Conservation (phyloP, 2,888 invertebrate genomes). For the Therioaphis trifolii region DNA sequence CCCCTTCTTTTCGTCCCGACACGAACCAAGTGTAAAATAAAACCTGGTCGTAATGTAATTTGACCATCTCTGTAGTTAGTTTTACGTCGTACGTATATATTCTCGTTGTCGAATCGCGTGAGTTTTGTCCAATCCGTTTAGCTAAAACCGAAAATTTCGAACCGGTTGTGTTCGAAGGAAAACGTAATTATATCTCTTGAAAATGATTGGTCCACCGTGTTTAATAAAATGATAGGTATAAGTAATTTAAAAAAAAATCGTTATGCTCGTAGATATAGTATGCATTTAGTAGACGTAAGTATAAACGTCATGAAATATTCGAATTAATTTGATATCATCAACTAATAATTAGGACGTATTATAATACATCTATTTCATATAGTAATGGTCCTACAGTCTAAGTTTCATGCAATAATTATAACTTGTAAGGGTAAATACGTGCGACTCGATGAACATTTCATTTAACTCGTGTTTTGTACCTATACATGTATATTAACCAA, state of each 20-base stretch:
- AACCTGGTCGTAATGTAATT: not conserved
- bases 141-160: not conserved
- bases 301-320: not conserved
- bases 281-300: not conserved
- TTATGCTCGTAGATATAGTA: not conserved
- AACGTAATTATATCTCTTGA: constrained; percentile 16
- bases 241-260: not conserved
- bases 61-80: not conserved
- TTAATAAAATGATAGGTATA: constrained; percentile 14
- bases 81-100: not conserved
- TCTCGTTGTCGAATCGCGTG: constrained; percentile 42
- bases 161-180: constrained; percentile 23
- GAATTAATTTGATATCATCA: not conserved
- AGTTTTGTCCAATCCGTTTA: not conserved
- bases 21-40: not conserved
- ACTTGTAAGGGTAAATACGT: not conserved
- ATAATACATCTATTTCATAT: not conserved
- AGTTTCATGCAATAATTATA: not conserved
- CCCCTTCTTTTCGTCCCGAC: not conserved
- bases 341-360: not conserved
- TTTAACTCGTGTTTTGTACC: too few species aligned
- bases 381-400: not conserved
- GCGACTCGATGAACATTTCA: too few species aligned
- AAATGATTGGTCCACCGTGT: constrained; percentile 19
- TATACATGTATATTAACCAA: too few species aligned